phyloP scores from a whole-genome alignment of 1,140 invertebrate genomes.

The Drosophila athabasca region DNA sequence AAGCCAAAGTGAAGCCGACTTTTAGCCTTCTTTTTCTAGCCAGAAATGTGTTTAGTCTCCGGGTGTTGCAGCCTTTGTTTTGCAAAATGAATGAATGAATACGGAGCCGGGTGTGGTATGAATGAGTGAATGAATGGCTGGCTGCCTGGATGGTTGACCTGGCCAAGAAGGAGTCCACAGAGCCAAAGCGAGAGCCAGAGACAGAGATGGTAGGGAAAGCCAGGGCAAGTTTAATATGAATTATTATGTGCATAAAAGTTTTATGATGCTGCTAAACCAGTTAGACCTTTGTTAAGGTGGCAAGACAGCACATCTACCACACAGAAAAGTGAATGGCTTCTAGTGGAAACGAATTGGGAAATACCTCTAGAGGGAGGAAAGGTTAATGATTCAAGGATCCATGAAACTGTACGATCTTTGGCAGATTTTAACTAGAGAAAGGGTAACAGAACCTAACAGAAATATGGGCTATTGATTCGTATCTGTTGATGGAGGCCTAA shows the following conservation, averaged over 20 bases:
- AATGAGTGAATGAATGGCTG: constrained; percentile 42
- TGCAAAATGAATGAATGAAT: constrained; percentile 60
- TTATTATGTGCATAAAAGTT: constrained; percentile 79
- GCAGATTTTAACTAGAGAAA: no score
- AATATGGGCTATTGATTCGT: no score
- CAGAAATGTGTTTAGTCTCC: constrained; percentile 33
- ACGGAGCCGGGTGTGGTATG: constrained; percentile 16
- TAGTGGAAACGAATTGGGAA: background rate
- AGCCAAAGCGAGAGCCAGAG: no score
- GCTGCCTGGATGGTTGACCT: constrained; percentile 17
- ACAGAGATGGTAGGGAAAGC: constrained; percentile 7
- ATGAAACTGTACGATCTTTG: no score
- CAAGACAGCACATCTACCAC: background rate
- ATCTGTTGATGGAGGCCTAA: no score
- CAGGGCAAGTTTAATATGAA: constrained; percentile 73
- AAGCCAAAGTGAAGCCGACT: constrained; percentile 23
- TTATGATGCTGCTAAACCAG: constrained; percentile 49
- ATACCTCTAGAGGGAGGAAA: background rate
- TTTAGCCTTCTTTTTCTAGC: background rate
- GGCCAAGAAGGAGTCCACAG: constrained; percentile 3
- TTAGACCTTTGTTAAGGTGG: constrained; percentile 27
- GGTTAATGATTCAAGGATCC: no score
- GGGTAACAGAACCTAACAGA: no score
- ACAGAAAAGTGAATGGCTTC: background rate
- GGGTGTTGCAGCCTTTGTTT: constrained; percentile 52